phyloP scores from a whole-genome alignment of 2,888 invertebrate genomes.

The Cantharis lateralis region DNA sequence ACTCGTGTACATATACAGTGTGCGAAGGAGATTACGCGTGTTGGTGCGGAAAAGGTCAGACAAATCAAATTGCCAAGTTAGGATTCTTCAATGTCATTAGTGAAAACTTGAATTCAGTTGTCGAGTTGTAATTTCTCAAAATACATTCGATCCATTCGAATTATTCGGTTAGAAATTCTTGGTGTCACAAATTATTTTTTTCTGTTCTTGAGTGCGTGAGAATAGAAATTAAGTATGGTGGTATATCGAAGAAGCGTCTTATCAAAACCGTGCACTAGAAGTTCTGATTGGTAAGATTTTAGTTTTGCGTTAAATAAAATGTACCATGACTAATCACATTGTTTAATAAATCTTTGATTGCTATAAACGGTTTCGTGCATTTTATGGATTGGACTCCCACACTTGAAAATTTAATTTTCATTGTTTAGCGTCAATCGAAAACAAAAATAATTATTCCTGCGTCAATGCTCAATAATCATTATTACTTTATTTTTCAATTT shows the following conservation, averaged over 20 bases:
- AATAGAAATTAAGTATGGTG: slow-evolving; percentile 51
- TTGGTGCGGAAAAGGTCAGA: slow-evolving; percentile 44
- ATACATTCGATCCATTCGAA: slow-evolving; percentile 7
- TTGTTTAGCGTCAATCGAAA: neutral
- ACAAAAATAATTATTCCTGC: neutral
- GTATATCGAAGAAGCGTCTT: slow-evolving; percentile 49
- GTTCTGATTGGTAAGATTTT: slow-evolving; percentile 48
- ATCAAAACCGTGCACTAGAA: slow-evolving; percentile 46
- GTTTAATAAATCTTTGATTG: neutral
- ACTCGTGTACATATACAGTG: slow-evolving; percentile 39
- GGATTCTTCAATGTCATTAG: slow-evolving; percentile 45
- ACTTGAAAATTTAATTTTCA: neutral
- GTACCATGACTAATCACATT: neutral
- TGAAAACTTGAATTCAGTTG: slow-evolving; percentile 24
- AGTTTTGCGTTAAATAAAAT: neutral
- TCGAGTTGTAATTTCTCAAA: slow-evolving; percentile 10
- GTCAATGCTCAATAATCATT: neutral
- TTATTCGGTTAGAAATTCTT: neutral
- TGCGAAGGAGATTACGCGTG: slow-evolving; percentile 41
- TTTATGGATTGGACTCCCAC: neutral
- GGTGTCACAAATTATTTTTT: slow-evolving; percentile 2
- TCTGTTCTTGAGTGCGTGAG: slow-evolving; percentile 23
- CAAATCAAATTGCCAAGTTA: slow-evolving; percentile 45
- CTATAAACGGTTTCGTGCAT: neutral
- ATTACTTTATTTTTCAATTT: neutral